phyloP scores from a whole-genome alignment of 2,888 invertebrate species.

The Pseudoips prasinana region DNA sequence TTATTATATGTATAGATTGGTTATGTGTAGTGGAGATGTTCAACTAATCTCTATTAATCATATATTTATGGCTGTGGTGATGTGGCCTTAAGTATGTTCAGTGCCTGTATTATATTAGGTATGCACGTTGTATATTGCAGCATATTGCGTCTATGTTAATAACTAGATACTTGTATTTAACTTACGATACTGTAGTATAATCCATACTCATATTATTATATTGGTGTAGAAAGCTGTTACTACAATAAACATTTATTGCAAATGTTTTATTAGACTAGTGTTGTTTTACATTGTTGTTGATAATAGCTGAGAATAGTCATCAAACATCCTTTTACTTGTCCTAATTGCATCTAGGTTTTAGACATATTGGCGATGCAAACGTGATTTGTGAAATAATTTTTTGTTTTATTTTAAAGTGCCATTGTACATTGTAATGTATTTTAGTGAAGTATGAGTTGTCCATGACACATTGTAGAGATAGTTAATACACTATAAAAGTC shows the following conservation, averaged over 20 bases:
- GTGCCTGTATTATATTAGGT: constrained; percentile 42
- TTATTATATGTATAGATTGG: too few species aligned
- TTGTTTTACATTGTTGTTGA: constrained; percentile 3
- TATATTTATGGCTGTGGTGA: neutral
- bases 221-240: constrained; percentile 10
- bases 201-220: constrained; percentile 17
- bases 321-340: too few species aligned
- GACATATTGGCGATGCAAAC: constrained; percentile 18
- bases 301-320: too few species aligned
- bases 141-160: constrained; percentile 21
- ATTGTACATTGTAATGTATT: constrained; percentile 30
- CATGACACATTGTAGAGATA: constrained; percentile 38
- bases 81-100: constrained; percentile 19
- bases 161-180: constrained; percentile 28
- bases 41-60: too few species aligned
- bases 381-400: constrained; percentile 23
- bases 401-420: constrained; percentile 30
- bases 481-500: constrained; percentile 18
- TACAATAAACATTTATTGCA: constrained; percentile 12
- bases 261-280: constrained; percentile 9
- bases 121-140: constrained; percentile 29
- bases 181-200: constrained; percentile 16
- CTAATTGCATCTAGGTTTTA: neutral
- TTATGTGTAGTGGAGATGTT: too few species aligned
- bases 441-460: constrained; percentile 34